Evolutionary conservation across 2,888 invertebrate genomes (phyloP), one percentile per base, ranked within the genome.

Genomic region (Dromius quadrimaculatus): DNA sequence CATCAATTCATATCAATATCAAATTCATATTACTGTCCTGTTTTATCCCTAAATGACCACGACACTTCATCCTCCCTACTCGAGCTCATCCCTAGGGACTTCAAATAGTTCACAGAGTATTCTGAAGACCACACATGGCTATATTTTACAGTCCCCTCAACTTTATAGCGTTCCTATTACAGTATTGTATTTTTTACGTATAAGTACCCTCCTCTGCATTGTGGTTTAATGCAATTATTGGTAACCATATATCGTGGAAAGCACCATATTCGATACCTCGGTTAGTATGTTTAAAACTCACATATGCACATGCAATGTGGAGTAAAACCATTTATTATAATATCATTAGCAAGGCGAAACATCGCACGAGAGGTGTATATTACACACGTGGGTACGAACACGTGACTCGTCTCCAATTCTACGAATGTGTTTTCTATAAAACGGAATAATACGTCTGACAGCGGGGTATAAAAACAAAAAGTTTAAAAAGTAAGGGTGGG

Each of bases 291-390:
- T n/a, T n/a, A n/a, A n/a, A n/a, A n/a, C n/a, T 41, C 61, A 47
- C 64, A 64, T 17, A 45, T 32, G 28, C 50, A 20, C 50, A 36
- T 38, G 38, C 54, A 36, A 17, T 22, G 13, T 34, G n/a, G 32
- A 32, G 50, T 36, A 57, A 50, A 74, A 73, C 74, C 71, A 43
- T 64, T 71, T 73, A 76, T 76, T 76, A 75, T 73, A 76, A 75
- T 73, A 74, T 72, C 76, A 69, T 75, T 74, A 75, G 74, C 71
- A 68, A 28, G 17, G 36, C 20, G 36, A 20, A 43, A 23, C 11
- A 15, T 20, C n/a, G 54, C 23, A 23, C 22, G 3, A 43, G 5
- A 17, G 15, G 20, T 36, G 17, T 28, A 45, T 13, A 65, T 34
- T 50, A 34, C 50, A 62, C 28, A 15, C 19, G 17, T 11, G 38